Percentiles rank a stretch among this genome's conserved stretches.
These are phyloP conservation scores for Dendrocincla fuliginosa DNA, from an alignment of 2,797 vertebrate species.

Conservation along the genomic window DNA sequence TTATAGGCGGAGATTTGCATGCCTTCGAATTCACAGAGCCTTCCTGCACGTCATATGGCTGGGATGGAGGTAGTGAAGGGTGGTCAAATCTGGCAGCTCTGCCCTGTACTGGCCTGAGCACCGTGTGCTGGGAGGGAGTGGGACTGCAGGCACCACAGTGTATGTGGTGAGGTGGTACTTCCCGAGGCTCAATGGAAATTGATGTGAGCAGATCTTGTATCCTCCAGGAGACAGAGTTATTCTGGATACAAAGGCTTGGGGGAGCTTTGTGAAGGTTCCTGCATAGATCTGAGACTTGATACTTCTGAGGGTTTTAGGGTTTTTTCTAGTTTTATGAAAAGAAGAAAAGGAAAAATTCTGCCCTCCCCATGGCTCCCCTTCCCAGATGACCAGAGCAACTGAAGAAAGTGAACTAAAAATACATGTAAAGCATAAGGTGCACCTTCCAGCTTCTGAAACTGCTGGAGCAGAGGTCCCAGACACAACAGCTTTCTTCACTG, in stretches of 20 bases:
- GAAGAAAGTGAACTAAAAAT: neutral
- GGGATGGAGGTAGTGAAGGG: neutral
- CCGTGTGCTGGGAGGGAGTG: accelerated
- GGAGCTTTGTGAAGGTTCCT: neutral
- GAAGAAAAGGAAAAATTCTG: neutral
- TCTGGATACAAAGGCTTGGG: neutral
- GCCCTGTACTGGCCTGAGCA: neutral
- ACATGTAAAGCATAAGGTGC: neutral
- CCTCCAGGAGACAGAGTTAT: neutral
- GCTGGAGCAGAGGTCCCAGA: neutral
- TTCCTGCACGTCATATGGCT: neutral
- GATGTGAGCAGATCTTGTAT: neutral
- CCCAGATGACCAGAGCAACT: neutral
- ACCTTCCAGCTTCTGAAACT: neutral
- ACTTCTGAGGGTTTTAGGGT: neutral
- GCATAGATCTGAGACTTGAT: neutral
- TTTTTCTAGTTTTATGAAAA: neutral
- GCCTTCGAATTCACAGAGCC: neutral
- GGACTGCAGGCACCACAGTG: neutral
- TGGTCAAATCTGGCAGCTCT: neutral
- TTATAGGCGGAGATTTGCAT: neutral
- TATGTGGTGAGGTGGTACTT: neutral
- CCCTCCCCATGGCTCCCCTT: neutral
- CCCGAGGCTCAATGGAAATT: neutral
- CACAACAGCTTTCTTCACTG: neutral